Base-by-base conservation (phyloP, 2,113 vertebrate species). In the Pseudonaja textilis region DNA sequence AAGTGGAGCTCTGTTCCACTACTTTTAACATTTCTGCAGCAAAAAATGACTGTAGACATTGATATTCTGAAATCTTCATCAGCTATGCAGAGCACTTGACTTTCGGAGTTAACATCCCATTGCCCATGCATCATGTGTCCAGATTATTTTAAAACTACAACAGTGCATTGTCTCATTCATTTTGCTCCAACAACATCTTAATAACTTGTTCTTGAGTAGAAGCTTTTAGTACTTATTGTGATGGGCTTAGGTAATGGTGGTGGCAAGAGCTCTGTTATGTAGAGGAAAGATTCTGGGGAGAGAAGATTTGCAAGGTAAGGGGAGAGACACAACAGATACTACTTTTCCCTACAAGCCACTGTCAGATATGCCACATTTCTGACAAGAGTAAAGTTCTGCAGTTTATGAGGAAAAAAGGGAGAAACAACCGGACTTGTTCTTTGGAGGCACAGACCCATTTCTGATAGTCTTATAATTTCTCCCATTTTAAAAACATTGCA, bases 81-180 rank as follows among this genome's bases (percentile, higher is more conserved):
- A 52, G 94, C 85, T 39, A 16, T 2, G 5, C 3, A 88, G 1
- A 59, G 29, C 56, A 26, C 39, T 25, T 52, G 42, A 11, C 2
- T 52, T 26, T 81, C 89, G 57, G 89, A 86, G 45, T 47, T 95
- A 93, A 94, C 95, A 90, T 90, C 92, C 93, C 8, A 26, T 47
- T 55, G 92, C 94, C 96, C 92, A 95, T 61, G 54, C 64, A 85
- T 64, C 6, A 93, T 61, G 3, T 29, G 91, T 95, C 93, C 91
- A 45, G 64, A 8, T 95, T 94, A 93, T 88, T 25, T 54, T 45
- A 16, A 90, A 87, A 96, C 96, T 96, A 98, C 95, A 97, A 95
- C 90, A 61, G 23, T 0, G 90, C 96, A 97, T 97, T 98, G 98
- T 98, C 90, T 96, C 93, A 94, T 92, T 95, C 87, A 93, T 91